Evolutionary conservation across 2,797 vertebrate genomes (phyloP), one percentile per base, ranked within the genome.

Genomic region (Thalassophryne amazonica): DNA sequence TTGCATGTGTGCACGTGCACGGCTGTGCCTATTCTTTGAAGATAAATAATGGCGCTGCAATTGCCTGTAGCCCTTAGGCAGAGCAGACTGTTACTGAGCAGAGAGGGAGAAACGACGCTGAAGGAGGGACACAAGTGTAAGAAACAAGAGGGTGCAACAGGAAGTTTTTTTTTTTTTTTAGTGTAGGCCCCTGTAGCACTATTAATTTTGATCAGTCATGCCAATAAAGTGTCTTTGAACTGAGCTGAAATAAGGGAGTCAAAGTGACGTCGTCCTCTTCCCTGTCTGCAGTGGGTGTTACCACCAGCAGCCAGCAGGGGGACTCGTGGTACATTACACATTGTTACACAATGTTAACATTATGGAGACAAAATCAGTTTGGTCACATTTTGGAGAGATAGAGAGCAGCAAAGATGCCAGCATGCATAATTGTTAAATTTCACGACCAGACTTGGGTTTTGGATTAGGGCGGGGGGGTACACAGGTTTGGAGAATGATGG

Each of bases 221-320:
- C 78, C 80, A 79, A 80, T 86, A 76, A 84, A 73, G 74, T 73
- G 45, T 45, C 81, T 88, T 88, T 88, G 82, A 86, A 83, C 81
- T 78, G 76, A 63, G 58, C n/a, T 74, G 62, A 73, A 68, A 65
- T 60, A 46, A 51, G 69, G 7, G 39, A 47, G 54, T 37, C 25
- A 7, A 40, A 18, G 31, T 70, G 67, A 82, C 73, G 51, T 67
- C 38, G 49, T 73, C 36, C 9, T 64, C 19, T 12, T 31, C 35
- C 29, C 15, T 36, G 28, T 30, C 7, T 80, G 80, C 81, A 80
- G 78, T 81, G 53, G 53, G 55, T 23, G 1, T 42, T 81, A 70
- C 78, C 43, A 22, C 9, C 0, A 21, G 22, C 15, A 2, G 12
- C 81, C 86, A 84, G 73, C 61, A 86, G 86, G 55, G 80, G 86